Evolutionary conservation across 2,797 vertebrate species (phyloP).

Genomic region (Phyllotis vaccarum): DNA sequence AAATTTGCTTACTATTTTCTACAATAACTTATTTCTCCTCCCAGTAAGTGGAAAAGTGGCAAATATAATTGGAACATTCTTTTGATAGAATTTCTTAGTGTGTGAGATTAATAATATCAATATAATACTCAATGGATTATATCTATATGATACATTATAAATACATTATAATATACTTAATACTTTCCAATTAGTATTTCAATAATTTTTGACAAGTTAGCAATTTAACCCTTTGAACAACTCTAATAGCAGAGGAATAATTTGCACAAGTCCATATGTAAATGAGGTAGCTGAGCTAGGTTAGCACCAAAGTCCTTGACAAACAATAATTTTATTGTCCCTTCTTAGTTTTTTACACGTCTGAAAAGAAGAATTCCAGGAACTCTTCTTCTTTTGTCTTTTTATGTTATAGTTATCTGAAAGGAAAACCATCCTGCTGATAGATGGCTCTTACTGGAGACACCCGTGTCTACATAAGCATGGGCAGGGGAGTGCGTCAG

Average conservation of each 20-base stretch:
- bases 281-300: neutral
- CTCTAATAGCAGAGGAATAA: neutral
- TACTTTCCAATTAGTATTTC: slow-evolving; percentile 21
- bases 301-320: neutral
- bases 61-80: neutral
- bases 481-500: neutral
- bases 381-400: slow-evolving; percentile 31
- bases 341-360: slow-evolving; percentile 21
- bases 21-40: neutral
- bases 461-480: neutral
- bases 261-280: neutral
- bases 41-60: neutral
- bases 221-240: slow-evolving; percentile 7
- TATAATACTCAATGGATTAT: neutral
- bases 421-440: slow-evolving; percentile 62
- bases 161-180: neutral
- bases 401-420: slow-evolving; percentile 33
- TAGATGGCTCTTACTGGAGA: slow-evolving; percentile 34
- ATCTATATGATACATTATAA: too few relatives aligned
- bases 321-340: neutral
- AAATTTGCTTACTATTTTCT: neutral
- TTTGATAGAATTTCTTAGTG: neutral
- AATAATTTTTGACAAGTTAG: neutral
- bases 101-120: neutral
- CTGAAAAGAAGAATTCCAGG: slow-evolving; percentile 57